Conservation (phyloP, 2,888 invertebrate species). For the Ctenicera cuprea region DNA sequence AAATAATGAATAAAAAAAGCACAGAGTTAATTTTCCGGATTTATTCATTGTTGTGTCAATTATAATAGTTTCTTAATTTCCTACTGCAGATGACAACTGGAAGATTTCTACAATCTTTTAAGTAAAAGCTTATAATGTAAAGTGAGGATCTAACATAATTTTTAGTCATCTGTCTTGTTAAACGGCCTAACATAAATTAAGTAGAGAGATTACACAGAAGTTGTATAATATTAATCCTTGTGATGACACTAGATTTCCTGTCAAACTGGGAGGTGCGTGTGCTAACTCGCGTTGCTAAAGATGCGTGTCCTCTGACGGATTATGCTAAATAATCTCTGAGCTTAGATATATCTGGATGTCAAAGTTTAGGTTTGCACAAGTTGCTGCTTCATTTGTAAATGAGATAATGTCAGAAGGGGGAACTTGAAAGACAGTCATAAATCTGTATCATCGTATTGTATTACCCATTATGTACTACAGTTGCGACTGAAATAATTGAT, state of each 20-base stretch:
- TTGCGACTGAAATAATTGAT: conserved; percentile 42
- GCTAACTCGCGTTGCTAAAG: conserved; percentile 30
- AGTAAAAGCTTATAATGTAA: no score
- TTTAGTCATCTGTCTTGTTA: neutral
- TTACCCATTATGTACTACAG: conserved; percentile 40
- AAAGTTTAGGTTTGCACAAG: conserved; percentile 52
- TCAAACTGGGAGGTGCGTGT: conserved; percentile 37
- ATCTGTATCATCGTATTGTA: conserved; percentile 49
- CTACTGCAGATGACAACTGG: no score
- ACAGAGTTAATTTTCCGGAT: no score
- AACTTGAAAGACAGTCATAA: conserved; percentile 49
- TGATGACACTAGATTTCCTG: conserved; percentile 37
- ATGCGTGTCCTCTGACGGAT: conserved; percentile 48
- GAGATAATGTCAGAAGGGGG: conserved; percentile 49
- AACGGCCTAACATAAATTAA: conserved; percentile 14
- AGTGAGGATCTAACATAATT: no score
- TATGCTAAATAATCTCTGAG: conserved; percentile 47
- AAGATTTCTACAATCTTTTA: no score
- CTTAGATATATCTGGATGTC: conserved; percentile 48
- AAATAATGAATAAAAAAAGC: no score
- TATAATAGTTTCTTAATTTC: no score
- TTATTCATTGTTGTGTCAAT: no score
- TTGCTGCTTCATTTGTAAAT: conserved; percentile 53
- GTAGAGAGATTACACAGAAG: conserved; percentile 16
- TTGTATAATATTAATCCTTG: conserved; percentile 38